These are phyloP conservation scores for Latheticus oryzae DNA, from an alignment of 2,888 invertebrate genomes.

Conservation along the genomic window DNA sequence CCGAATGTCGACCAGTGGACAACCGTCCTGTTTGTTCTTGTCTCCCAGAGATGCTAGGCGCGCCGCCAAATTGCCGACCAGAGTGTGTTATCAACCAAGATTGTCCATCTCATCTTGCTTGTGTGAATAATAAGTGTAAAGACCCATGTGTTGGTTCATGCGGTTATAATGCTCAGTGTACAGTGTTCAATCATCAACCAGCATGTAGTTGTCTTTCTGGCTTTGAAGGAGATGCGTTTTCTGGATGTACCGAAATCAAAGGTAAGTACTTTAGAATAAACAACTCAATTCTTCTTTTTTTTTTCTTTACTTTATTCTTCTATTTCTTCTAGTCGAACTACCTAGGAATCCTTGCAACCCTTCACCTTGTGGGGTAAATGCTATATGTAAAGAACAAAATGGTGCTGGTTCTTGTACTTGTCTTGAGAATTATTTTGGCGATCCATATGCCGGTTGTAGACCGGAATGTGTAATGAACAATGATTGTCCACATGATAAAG, in stretches of 20 bases:
- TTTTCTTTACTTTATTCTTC: slow-evolving; percentile 20
- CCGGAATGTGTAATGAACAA: slow-evolving; percentile 85
- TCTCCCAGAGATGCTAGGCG: slow-evolving; percentile 78
- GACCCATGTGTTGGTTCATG: slow-evolving; percentile 83
- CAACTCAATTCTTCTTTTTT: not conserved
- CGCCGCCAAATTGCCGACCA: slow-evolving; percentile 82
- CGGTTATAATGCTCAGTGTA: slow-evolving; percentile 81
- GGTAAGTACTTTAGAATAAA: slow-evolving; percentile 56
- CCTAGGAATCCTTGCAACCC: slow-evolving; percentile 81
- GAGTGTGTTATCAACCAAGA: slow-evolving; percentile 84
- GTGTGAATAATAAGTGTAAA: slow-evolving; percentile 77
- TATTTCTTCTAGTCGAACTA: slow-evolving; percentile 64
- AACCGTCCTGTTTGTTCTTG: slow-evolving; percentile 80
- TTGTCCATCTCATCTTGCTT: slow-evolving; percentile 80
- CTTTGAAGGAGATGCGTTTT: slow-evolving; percentile 85
- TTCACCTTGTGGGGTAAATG: slow-evolving; percentile 84
- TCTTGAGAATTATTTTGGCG: slow-evolving; percentile 79
- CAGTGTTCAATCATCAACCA: slow-evolving; percentile 80
- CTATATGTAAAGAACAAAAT: slow-evolving; percentile 79
- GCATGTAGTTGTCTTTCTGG: slow-evolving; percentile 79
- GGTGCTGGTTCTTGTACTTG: slow-evolving; percentile 83
- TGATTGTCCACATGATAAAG: slow-evolving; percentile 77
- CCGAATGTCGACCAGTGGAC: slow-evolving; percentile 74
- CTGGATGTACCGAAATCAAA: slow-evolving; percentile 73
- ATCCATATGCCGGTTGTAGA: slow-evolving; percentile 82